phyloP scores from a whole-genome alignment of 1,140 invertebrate species.

The Pseudomyrmex flavicornis region DNA sequence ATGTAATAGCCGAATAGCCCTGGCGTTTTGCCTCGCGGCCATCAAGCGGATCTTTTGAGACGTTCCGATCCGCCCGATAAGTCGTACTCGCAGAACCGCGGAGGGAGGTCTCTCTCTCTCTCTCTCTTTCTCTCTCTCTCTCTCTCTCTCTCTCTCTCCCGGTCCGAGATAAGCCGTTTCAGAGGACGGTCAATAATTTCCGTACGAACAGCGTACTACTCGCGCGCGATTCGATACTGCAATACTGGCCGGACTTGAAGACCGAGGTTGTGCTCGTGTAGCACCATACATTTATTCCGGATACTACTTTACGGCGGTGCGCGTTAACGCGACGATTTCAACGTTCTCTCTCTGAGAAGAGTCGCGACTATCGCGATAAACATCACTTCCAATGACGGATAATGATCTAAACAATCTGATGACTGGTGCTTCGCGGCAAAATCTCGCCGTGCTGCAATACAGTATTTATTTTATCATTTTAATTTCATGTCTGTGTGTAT shows the following conservation, averaged over 20 bases:
- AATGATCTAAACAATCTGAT: slow-evolving; percentile 30
- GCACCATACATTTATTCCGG: slow-evolving; percentile 45
- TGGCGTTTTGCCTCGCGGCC: slow-evolving; percentile 66
- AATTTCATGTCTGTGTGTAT: neutral
- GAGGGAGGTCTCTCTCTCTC: slow-evolving; percentile 34
- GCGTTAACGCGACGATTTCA: slow-evolving; percentile 25
- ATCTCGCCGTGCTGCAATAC: neutral
- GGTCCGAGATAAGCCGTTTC: slow-evolving; percentile 41
- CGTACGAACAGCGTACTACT: slow-evolving; percentile 23
- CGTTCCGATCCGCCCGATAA: slow-evolving; percentile 50
- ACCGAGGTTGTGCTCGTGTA: slow-evolving; percentile 10
- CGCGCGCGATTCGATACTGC: slow-evolving; percentile 42
- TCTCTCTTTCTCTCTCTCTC: too few relatives aligned
- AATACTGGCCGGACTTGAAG: slow-evolving; percentile 46
- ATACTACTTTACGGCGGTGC: slow-evolving; percentile 23
- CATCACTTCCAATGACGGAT: slow-evolving; percentile 44
- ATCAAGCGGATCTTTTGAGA: slow-evolving; percentile 43
- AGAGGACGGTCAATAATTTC: slow-evolving; percentile 43
- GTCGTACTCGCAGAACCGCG: slow-evolving; percentile 34
- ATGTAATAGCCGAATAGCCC: slow-evolving; percentile 74
- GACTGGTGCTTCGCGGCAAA: neutral
- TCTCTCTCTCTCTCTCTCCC: neutral
- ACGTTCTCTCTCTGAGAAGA: slow-evolving; percentile 15
- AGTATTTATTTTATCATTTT: slow-evolving; percentile 25
- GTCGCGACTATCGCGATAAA: slow-evolving; percentile 24